phyloP scores from a whole-genome alignment of 2,888 invertebrate genomes.

The Catocala nupta region DNA sequence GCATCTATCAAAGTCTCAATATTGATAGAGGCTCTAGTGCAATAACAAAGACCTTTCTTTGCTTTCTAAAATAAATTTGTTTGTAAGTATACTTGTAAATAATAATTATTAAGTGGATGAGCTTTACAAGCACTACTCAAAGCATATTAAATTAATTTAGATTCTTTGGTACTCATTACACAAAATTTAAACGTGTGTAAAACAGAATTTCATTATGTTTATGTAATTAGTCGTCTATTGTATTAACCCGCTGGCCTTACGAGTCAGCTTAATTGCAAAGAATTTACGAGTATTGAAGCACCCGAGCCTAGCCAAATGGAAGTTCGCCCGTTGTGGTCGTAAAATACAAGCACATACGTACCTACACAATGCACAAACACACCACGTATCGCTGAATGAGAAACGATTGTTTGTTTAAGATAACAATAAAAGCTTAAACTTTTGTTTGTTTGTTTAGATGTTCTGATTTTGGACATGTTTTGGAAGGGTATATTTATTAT shows the following conservation, averaged over 20 bases:
- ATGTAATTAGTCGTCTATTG: constrained; percentile 41
- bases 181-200: constrained; percentile 37
- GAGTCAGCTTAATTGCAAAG: constrained; percentile 53
- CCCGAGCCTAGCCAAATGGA: constrained; percentile 44
- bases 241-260: constrained; percentile 46
- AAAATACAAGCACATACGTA: constrained; percentile 20
- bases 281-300: constrained; percentile 56
- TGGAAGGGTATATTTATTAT: not conserved
- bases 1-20: too few species aligned
- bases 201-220: constrained; percentile 35
- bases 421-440: constrained; percentile 1
- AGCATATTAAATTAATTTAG: not conserved
- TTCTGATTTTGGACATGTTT: too few species aligned
- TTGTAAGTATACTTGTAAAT: too few species aligned
- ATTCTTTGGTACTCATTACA: constrained; percentile 26
- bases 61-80: too few species aligned
- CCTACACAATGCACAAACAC: not conserved
- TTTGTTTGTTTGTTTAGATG: not conserved
- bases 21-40: too few species aligned
- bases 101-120: too few species aligned
- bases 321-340: constrained; percentile 30
- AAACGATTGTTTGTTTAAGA: constrained; percentile 5
- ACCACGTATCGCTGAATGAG: not conserved
- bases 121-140: too few species aligned
- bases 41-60: too few species aligned